phyloP scores from a whole-genome alignment of 2,888 invertebrate species.

The Crepidodera aurea region DNA sequence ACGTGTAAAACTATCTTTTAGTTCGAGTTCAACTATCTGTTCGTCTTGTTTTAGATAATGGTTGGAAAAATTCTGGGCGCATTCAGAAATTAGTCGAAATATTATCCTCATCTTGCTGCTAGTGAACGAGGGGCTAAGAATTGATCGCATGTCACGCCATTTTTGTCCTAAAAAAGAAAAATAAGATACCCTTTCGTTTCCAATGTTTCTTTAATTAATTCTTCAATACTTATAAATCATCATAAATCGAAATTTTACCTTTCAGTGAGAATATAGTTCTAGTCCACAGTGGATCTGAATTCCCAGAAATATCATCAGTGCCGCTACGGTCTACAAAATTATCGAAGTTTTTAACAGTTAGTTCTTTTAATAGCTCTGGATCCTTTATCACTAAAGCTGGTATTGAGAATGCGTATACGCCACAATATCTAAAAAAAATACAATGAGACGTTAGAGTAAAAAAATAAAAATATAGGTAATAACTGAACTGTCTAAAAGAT shows the following conservation, averaged over 20 bases:
- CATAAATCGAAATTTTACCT: too few relatives aligned
- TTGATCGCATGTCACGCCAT: not conserved
- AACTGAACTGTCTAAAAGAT: too few relatives aligned
- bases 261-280: conserved; percentile 24
- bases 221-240: too few relatives aligned
- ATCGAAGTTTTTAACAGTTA: conserved; percentile 48
- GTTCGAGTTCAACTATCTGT: not conserved
- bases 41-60: conserved; percentile 2
- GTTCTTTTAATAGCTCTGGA: conserved; percentile 53
- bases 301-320: conserved; percentile 39
- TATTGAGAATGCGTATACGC: conserved; percentile 39
- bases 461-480: not conserved
- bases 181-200: too few relatives aligned
- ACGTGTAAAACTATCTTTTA: too few relatives aligned
- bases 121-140: too few relatives aligned
- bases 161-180: not conserved
- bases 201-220: too few relatives aligned
- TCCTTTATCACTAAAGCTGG: conserved; percentile 52
- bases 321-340: conserved; percentile 48
- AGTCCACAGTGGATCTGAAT: conserved; percentile 48
- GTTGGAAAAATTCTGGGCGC: too few relatives aligned
- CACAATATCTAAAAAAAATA: conserved; percentile 32
- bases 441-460: too few relatives aligned
- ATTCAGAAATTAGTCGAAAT: conserved; percentile 29
- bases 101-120: conserved; percentile 25